Conservation (phyloP, 2,888 invertebrate species). For the Sarcophaga rosellei region DNA sequence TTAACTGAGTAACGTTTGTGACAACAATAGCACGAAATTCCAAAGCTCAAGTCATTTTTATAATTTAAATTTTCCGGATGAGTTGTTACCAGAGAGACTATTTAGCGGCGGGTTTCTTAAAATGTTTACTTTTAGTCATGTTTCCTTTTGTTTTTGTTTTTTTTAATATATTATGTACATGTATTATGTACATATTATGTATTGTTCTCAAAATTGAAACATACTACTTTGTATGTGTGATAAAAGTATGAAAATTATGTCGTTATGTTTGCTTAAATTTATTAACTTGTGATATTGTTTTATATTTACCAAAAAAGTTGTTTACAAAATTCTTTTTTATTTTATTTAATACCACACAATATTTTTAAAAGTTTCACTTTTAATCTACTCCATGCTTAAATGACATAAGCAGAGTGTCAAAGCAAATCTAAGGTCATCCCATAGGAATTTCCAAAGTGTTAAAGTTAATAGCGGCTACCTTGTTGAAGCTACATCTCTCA, state of each 20-base stretch:
- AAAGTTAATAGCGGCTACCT: no score
- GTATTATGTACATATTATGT: slow-evolving; percentile 35
- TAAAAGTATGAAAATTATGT: background rate
- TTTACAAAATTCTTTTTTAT: background rate
- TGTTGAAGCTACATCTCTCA: no score
- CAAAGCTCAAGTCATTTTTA: slow-evolving; percentile 77
- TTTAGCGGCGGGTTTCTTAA: slow-evolving; percentile 56
- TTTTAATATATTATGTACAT: slow-evolving; percentile 40
- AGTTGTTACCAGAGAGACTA: slow-evolving; percentile 71
- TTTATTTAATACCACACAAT: background rate
- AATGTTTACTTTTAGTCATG: slow-evolving; percentile 51
- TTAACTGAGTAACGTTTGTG: slow-evolving; percentile 51
- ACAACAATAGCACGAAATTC: slow-evolving; percentile 76
- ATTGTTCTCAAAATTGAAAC: background rate
- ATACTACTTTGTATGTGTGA: background rate
- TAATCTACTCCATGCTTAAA: background rate
- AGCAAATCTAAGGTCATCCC: background rate
- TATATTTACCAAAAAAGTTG: background rate
- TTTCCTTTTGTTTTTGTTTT: slow-evolving; percentile 50
- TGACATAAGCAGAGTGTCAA: slow-evolving; percentile 1
- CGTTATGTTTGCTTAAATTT: background rate
- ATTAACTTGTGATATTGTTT: background rate
- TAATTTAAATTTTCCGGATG: slow-evolving; percentile 79
- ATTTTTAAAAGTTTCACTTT: background rate
- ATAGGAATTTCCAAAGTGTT: no score